Conservation (phyloP, 2,888 invertebrate species). For the Gymnoscelis rufifasciata region DNA sequence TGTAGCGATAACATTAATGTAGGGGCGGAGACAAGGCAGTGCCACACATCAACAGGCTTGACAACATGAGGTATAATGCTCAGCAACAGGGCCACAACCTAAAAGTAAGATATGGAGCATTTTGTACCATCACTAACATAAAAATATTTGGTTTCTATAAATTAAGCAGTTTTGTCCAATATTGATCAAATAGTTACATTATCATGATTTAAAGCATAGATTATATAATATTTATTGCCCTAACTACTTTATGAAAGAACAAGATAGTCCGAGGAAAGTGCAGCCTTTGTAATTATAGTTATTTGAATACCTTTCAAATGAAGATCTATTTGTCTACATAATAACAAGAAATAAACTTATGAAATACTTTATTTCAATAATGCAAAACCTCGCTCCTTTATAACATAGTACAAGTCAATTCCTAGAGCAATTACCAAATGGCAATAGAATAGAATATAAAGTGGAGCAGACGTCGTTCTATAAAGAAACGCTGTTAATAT, state of each 20-base stretch:
- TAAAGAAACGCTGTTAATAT: slow-evolving; percentile 36
- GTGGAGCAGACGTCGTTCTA: slow-evolving; percentile 34
- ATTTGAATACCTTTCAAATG: no score
- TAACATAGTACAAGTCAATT: slow-evolving; percentile 56
- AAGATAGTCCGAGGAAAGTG: no score
- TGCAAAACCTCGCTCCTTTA: slow-evolving; percentile 54
- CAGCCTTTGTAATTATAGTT: no score
- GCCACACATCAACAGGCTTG: slow-evolving; percentile 52
- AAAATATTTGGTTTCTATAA: no score
- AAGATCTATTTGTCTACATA: slow-evolving; percentile 29
- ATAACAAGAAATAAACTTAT: slow-evolving; percentile 52
- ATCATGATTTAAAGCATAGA: no score
- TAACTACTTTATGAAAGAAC: no score
- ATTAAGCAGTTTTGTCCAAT: no score
- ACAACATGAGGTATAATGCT: slow-evolving; percentile 65
- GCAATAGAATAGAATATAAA: slow-evolving; percentile 57
- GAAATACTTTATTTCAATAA: slow-evolving; percentile 32
- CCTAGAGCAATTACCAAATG: slow-evolving; percentile 57
- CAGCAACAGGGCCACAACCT: slow-evolving; percentile 70
- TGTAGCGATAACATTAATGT: slow-evolving; percentile 63
- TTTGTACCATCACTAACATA: slow-evolving; percentile 25
- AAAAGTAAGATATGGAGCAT: slow-evolving; percentile 58
- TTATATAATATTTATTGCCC: no score
- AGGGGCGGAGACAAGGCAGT: slow-evolving; percentile 61
- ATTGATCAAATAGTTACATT: no score